These are phyloP conservation scores for Muscicapa adusta DNA, from an alignment of 2,113 vertebrate species.

Conservation along the genomic window DNA sequence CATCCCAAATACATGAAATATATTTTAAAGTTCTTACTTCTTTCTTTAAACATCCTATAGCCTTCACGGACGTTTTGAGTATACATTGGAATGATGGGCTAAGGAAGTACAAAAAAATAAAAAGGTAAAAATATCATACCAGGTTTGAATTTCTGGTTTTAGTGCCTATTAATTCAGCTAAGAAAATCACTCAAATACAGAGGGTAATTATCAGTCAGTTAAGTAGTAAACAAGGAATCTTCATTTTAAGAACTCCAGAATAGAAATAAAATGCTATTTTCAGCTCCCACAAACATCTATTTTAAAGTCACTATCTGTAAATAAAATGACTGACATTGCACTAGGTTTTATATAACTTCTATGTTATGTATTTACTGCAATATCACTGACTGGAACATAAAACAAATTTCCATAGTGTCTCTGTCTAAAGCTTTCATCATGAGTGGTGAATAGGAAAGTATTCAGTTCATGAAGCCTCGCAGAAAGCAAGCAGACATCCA, in stretches of 20 bases:
- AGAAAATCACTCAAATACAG: background rate
- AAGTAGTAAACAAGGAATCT: background rate
- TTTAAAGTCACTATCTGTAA: background rate
- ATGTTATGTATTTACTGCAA: background rate
- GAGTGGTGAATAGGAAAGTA: background rate
- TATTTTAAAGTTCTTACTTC: slow-evolving; percentile 75
- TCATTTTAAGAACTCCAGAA: background rate
- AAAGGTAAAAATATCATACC: background rate
- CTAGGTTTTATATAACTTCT: background rate
- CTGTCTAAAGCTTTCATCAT: background rate
- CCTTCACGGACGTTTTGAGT: slow-evolving; percentile 88
- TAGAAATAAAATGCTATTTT: background rate
- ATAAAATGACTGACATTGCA: background rate
- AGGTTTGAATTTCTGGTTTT: background rate
- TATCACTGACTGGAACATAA: background rate
- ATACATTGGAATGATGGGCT: slow-evolving; percentile 93
- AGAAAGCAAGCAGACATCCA: background rate
- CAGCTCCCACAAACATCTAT: background rate
- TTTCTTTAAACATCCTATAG: slow-evolving; percentile 82
- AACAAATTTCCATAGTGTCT: background rate
- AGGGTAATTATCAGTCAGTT: background rate
- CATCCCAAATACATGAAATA: background rate
- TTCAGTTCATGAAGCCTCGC: background rate
- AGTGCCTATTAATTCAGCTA: background rate
- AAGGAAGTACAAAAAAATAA: background rate